Conservation (phyloP, 2,113 vertebrate genomes). For the Clupea harengus region DNA sequence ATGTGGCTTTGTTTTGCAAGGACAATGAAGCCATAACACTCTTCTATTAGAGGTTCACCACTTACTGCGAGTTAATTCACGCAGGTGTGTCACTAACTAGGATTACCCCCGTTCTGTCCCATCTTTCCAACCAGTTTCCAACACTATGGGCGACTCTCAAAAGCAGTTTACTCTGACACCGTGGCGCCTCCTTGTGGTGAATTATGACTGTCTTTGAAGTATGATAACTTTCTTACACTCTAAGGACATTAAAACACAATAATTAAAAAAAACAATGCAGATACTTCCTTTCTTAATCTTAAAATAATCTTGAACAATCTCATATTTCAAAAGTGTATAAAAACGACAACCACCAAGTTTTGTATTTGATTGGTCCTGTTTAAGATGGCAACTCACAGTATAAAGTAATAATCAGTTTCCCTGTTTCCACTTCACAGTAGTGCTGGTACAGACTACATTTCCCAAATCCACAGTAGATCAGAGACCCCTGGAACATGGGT, state of each 20-base stretch:
- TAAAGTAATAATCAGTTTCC: not conserved
- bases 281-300: too few species aligned
- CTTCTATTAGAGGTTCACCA: too few species aligned
- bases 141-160: not conserved
- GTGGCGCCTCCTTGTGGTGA: not conserved
- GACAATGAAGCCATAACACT: too few species aligned
- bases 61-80: too few species aligned
- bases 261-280: too few species aligned
- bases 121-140: not conserved
- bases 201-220: not conserved
- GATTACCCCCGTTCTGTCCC: not conserved
- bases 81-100: too few species aligned
- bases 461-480: not conserved
- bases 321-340: not conserved
- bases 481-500: not conserved
- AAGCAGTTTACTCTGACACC: not conserved
- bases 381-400: constrained; percentile 45
- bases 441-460: constrained; percentile 38
- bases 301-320: too few species aligned
- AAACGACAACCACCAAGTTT: constrained; percentile 26
- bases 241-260: too few species aligned
- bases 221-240: too few species aligned
- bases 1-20: too few species aligned
- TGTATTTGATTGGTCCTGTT: constrained; percentile 50
- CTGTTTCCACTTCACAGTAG: constrained; percentile 54